These are phyloP conservation scores for Botrylloides violaceus DNA, from an alignment of 23 tunicate genomes.

Conservation along the genomic window DNA sequence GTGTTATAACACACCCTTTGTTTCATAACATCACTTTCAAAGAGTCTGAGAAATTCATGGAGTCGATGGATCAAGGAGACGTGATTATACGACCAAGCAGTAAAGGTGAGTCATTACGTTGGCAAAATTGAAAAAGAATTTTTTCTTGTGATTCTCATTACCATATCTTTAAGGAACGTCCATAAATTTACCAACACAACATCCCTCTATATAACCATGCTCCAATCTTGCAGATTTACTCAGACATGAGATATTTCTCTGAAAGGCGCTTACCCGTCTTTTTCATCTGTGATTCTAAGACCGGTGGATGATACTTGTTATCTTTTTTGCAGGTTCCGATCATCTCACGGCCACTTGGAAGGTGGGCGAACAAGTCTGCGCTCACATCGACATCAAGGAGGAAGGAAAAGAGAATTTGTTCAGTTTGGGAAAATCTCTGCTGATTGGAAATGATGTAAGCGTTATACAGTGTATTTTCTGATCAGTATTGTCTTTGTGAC, in stretches of 20 bases:
- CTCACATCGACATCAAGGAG: constrained; percentile 88
- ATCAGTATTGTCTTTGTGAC: too few species aligned
- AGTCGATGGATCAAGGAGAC: constrained; percentile 90
- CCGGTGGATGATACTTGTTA: too few species aligned
- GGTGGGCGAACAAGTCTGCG: constrained; percentile 68
- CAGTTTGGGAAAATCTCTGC: constrained; percentile 81
- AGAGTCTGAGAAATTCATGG: constrained; percentile 64
- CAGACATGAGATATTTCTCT: too few species aligned
- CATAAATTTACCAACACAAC: too few species aligned
- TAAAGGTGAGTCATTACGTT: constrained; percentile 74
- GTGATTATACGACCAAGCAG: constrained; percentile 84
- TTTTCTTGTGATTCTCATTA: too few species aligned
- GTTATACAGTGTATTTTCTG: too few species aligned
- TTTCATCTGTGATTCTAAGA: too few species aligned
- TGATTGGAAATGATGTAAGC: constrained; percentile 85
- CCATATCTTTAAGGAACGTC: too few species aligned
- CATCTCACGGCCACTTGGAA: constrained; percentile 96
- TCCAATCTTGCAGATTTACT: too few species aligned
- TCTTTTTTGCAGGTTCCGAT: constrained; percentile 66
- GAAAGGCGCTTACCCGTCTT: too few species aligned
- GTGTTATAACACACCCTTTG: constrained; percentile 90
- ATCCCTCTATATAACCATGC: too few species aligned
- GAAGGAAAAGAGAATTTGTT: constrained; percentile 87
- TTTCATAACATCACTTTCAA: constrained; percentile 85
- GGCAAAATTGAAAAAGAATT: too few species aligned